Evolutionary conservation across 2,888 invertebrate genomes (phyloP), one percentile per base, ranked within the genome.

Genomic region (Drosophila leonis): DNA sequence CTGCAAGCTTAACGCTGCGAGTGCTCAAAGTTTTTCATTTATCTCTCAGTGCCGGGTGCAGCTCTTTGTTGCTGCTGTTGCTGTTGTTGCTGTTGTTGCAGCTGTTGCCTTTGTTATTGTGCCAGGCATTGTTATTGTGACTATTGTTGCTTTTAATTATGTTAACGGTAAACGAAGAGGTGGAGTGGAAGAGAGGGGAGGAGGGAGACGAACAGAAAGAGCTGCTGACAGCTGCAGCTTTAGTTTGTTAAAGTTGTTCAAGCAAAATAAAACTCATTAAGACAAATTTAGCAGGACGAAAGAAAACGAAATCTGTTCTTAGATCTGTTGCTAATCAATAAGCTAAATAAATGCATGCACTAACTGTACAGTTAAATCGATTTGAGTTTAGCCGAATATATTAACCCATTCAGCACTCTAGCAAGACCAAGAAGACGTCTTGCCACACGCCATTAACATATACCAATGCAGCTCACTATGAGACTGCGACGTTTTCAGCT

Each of bases 21-120:
- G 64, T 49, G 49, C 37, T 48, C 35, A 82, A 80, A 80, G 73
- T 80, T 80, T 79, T 80, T 76, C 80, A 82, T 79, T 80, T 82
- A 82, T 82, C 82, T 79, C 70, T 15, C 35, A 51, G 42, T 27
- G 63, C 31, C 54, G 56, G 59, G 59, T 72, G 73, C 72, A 72
- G 65, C 51, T 41, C 6, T 24, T 55, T 33, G 18, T 24, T 37
- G 37, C 37, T 35, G 15, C 48, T 54, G 48, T 46, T 61, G 48
- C 29, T 42, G 56, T 52, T 59, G 31, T 55, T 54, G 48, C 52
- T 61, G 48, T 37, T 42, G 56, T 52, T 59, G 31, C 35, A 37
- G 54, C 39, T 66, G 42, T 51, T 51, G 49, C 51, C 39, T 31
- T 35, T 59, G 13, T 56, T 56, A 56, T 42, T 42, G 31, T 31